These are phyloP conservation scores for Rhegmatorhina hoffmannsi DNA, from an alignment of 2,113 vertebrate species.

Conservation along the genomic window DNA sequence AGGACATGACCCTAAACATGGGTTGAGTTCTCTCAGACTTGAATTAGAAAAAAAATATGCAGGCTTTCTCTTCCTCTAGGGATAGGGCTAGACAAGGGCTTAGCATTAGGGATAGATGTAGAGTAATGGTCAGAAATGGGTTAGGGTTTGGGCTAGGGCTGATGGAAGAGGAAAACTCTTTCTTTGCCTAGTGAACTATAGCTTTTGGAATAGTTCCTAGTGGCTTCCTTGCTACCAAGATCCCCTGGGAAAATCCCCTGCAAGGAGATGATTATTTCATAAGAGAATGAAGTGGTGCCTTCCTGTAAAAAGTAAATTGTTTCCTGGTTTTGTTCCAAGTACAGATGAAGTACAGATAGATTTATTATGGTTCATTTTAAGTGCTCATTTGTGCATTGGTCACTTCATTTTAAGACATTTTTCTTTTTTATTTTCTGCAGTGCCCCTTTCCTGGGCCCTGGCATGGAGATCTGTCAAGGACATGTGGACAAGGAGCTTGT, in stretches of 20 bases:
- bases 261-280: not conserved
- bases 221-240: not conserved
- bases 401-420: not conserved
- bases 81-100: not conserved
- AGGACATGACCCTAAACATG: not conserved
- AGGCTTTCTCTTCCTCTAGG: not conserved
- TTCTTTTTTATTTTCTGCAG: not conserved
- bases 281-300: not conserved
- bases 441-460: not conserved
- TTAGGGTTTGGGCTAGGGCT: not conserved
- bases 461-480: not conserved
- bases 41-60: not conserved
- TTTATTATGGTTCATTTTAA: not conserved
- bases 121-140: not conserved
- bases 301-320: not conserved
- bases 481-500: accelerated
- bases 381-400: not conserved
- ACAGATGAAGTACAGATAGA: not conserved
- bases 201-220: not conserved
- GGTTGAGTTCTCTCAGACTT: not conserved
- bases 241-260: not conserved
- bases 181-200: not conserved
- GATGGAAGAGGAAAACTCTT: not conserved
- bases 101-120: not conserved
- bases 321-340: not conserved